Conservation (phyloP, 2,797 vertebrate genomes). For the Cottoperca gobio region DNA sequence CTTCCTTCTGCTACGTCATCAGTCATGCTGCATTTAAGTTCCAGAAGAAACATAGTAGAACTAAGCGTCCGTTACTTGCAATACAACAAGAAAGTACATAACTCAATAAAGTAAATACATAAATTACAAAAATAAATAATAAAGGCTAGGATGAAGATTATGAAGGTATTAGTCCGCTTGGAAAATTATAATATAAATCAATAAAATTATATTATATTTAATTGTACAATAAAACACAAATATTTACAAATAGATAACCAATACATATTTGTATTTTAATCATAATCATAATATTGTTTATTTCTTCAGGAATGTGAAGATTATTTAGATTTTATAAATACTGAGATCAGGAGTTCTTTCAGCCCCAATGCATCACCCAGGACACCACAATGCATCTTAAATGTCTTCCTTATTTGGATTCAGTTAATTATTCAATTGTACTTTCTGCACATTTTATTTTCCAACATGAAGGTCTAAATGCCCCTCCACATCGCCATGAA, state of each 20-base stretch:
- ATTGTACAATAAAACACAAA: background rate
- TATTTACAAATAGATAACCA: background rate
- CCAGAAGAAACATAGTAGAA: background rate
- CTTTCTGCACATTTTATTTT: too few species aligned
- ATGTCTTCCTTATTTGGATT: too few species aligned
- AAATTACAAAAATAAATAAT: too few species aligned
- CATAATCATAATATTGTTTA: too few species aligned
- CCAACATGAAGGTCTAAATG: too few species aligned
- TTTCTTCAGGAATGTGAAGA: too few species aligned
- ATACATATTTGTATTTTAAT: background rate
- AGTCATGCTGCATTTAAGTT: constrained; percentile 1
- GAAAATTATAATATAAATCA: background rate
- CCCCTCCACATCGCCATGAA: too few species aligned
- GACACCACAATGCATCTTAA: too few species aligned
- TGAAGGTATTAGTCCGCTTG: background rate
- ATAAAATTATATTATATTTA: background rate
- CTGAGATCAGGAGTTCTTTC: too few species aligned
- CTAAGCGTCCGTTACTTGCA: background rate
- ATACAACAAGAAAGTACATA: background rate
- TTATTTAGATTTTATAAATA: too few species aligned
- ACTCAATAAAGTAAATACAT: background rate
- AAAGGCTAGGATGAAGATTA: background rate
- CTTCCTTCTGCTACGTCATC: constrained; percentile 76
- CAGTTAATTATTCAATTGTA: too few species aligned
- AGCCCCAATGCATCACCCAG: too few species aligned